Base-by-base conservation (phyloP, 2,888 invertebrate species). In the Cetonia aurata region DNA sequence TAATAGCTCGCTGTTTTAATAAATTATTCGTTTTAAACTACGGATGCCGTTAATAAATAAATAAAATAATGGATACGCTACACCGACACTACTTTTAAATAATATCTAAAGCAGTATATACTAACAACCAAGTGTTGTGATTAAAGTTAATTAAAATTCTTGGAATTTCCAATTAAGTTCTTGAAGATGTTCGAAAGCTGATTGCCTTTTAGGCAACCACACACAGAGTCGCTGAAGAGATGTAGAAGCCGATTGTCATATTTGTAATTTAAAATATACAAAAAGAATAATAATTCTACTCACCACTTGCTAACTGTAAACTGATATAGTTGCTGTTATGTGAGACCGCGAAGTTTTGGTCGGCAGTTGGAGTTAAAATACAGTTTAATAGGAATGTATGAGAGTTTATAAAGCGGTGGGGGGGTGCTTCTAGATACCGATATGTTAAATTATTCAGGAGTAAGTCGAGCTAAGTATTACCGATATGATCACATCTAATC, bases 401-500 rank as follows among this genome's bases (percentile, higher is more conserved):
- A 65, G 50, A 65, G 52, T 50, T 65, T 65, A 65, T 65, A 65
- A 65, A 17, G 62, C 48, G 33, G 62, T 37, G 62, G 62, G 17
- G 50, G 50, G 62, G 62, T 65, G 60, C 50, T 12, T 65, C 4
- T 33, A 52, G 62, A 65, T 62, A 62, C 48, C 62, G 50, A 62
- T 65, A 65, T 65, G 62, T 65, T 65, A 65, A 65, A 65, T 48
- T 25, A 46, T 65, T 50, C 37, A 50, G 37, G 50, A 50, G 60
- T 46, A 60, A 42, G 44, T 59, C 17, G 19, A 60, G 41, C 37
- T 65, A 65, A 65, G 50, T 65, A 65, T 50, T 65, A 65, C 37
- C 62, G 50, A 65, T 65, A 65, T 52, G 62, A 65, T 65, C 62
- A 65, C 62, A 52, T 65, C 37, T 65, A 65, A 65, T 65, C 62